These are phyloP conservation scores for Melanostoma scalare DNA, from an alignment of 2,888 invertebrate species.

Conservation along the genomic window DNA sequence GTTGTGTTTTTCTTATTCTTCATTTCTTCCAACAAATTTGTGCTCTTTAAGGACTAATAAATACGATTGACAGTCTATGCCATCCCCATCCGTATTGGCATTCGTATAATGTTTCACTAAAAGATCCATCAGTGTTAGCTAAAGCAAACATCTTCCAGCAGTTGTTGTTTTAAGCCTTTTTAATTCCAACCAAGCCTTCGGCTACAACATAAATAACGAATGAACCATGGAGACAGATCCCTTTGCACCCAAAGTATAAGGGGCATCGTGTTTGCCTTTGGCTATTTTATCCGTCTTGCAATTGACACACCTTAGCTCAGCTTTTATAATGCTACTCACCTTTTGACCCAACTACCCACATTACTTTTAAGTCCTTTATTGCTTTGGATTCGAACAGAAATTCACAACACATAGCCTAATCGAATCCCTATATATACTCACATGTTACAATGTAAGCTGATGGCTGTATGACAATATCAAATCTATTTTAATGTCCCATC, in stretches of 20 bases:
- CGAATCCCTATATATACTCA: constrained; percentile 29
- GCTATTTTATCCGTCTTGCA: constrained; percentile 29
- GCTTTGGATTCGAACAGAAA: constrained; percentile 20
- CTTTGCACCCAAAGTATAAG: constrained; percentile 40
- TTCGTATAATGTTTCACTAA: constrained; percentile 13
- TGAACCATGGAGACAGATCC: constrained; percentile 30
- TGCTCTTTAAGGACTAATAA: too few relatives aligned
- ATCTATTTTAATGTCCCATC: neutral
- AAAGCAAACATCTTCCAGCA: constrained; percentile 48
- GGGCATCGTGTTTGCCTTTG: constrained; percentile 39
- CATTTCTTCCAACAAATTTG: too few relatives aligned
- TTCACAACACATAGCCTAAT: constrained; percentile 37
- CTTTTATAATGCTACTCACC: constrained; percentile 16
- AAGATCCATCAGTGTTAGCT: constrained; percentile 17
- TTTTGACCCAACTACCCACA: constrained; percentile 44
- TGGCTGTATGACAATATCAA: neutral
- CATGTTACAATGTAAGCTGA: constrained; percentile 9
- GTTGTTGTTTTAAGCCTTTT: constrained; percentile 65
- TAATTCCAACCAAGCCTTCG: constrained; percentile 63
- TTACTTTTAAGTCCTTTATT: constrained; percentile 38
- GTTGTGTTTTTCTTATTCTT: too few relatives aligned
- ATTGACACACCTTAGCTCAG: constrained; percentile 44
- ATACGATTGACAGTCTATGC: too few relatives aligned
- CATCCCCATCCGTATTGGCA: neutral
- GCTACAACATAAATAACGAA: constrained; percentile 63